These are phyloP conservation scores for Actenoides hombroni DNA, from an alignment of 2,113 vertebrate genomes.

Conservation along the genomic window DNA sequence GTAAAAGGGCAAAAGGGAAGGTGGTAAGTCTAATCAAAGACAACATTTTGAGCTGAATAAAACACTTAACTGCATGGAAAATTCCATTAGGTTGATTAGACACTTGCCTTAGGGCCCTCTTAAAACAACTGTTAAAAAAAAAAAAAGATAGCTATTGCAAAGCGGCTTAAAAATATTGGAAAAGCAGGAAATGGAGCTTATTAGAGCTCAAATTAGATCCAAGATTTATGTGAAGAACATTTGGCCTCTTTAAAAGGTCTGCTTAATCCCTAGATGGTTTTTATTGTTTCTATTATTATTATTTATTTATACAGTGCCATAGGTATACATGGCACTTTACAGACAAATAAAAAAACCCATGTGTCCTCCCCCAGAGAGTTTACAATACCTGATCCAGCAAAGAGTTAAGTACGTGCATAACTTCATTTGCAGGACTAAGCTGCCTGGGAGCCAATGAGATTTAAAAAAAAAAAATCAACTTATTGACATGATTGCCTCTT, in stretches of 20 bases:
- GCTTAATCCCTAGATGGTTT: conserved; percentile 61
- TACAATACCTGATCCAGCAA: background rate
- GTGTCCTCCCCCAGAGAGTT: conserved; percentile 43
- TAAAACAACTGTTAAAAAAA: conserved; percentile 56
- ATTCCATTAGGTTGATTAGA: conserved; percentile 69
- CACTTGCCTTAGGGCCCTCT: conserved; percentile 58
- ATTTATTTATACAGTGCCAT: conserved; percentile 58
- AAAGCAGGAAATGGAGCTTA: conserved; percentile 67
- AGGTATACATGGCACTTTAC: conserved; percentile 61
- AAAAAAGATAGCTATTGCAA: conserved; percentile 46
- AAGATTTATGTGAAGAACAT: conserved; percentile 64
- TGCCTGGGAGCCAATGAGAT: background rate
- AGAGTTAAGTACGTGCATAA: background rate
- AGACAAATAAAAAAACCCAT: conserved; percentile 58
- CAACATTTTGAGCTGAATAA: conserved; percentile 46
- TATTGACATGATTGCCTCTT: background rate
- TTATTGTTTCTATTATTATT: conserved; percentile 67
- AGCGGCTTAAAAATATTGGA: conserved; percentile 49
- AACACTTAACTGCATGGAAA: conserved; percentile 61
- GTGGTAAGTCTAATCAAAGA: conserved; percentile 63
- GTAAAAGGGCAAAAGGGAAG: conserved; percentile 46
- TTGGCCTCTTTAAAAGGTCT: conserved; percentile 59
- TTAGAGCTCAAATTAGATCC: conserved; percentile 68
- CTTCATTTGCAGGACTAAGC: conserved; percentile 2
- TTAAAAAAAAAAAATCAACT: background rate